phyloP scores from a whole-genome alignment of 2,797 vertebrate species.

The Novumbra hubbsi region DNA sequence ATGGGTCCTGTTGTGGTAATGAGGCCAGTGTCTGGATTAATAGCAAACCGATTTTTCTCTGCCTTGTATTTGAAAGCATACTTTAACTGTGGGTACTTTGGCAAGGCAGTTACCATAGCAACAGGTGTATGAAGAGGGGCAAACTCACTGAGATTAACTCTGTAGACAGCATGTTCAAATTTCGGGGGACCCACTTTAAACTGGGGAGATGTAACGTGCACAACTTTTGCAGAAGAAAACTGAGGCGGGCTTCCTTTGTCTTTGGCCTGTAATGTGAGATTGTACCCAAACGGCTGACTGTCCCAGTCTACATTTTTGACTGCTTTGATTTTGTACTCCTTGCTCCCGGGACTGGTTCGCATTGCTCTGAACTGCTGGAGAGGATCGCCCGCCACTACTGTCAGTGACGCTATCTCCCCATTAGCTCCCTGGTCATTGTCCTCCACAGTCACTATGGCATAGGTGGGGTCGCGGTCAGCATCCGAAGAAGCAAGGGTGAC shows the following conservation, averaged over 20 bases:
- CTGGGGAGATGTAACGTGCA: constrained; percentile 84
- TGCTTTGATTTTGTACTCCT: constrained; percentile 94
- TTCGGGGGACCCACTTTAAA: constrained; percentile 85
- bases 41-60: constrained; percentile 79
- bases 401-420: constrained; percentile 93
- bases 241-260: constrained; percentile 93
- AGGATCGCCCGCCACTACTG: constrained; percentile 89
- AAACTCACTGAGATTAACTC: constrained; percentile 91
- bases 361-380: constrained; percentile 90
- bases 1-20: constrained; percentile 86
- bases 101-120: constrained; percentile 85
- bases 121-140: constrained; percentile 91
- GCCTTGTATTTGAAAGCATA: constrained; percentile 84
- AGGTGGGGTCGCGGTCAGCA: constrained; percentile 84
- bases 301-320: constrained; percentile 86
- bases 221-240: constrained; percentile 89
- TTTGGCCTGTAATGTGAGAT: constrained; percentile 95
- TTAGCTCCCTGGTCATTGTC: constrained; percentile 90
- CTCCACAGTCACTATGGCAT: constrained; percentile 87
- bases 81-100: constrained; percentile 83
- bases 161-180: constrained; percentile 89
- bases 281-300: constrained; percentile 89
- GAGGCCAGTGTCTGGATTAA: constrained; percentile 90
- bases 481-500: constrained; percentile 81
- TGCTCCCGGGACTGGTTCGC: constrained; percentile 88